Percentiles rank a stretch among this genome's conserved stretches.
These are phyloP conservation scores for Lithophane leautieri DNA, from an alignment of 2,888 invertebrate genomes.

Conservation along the genomic window DNA sequence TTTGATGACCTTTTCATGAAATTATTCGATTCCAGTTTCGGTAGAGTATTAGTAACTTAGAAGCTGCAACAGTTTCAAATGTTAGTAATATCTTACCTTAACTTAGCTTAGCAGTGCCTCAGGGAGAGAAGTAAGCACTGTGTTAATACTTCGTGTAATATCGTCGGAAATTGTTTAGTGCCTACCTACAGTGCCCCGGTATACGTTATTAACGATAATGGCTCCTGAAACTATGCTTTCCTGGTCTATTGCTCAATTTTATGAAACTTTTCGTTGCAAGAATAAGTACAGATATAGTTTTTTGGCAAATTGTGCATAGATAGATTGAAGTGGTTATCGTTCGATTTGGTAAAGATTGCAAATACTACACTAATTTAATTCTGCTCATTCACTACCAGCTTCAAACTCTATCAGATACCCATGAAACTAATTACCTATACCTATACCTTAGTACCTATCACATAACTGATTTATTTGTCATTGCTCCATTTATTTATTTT, in stretches of 20 bases:
- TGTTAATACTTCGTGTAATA: slow-evolving; percentile 32
- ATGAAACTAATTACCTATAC: too few relatives aligned
- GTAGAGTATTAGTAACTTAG: neutral
- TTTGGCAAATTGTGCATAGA: neutral
- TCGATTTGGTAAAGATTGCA: too few relatives aligned
- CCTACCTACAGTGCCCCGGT: slow-evolving; percentile 4
- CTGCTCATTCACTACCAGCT: too few relatives aligned
- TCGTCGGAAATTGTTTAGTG: slow-evolving; percentile 19
- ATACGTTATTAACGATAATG: neutral
- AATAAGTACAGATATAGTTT: neutral
- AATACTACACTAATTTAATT: too few relatives aligned
- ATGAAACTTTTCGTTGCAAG: neutral
- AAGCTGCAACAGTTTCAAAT: slow-evolving; percentile 22
- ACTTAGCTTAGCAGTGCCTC: slow-evolving; percentile 42
- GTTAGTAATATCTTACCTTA: slow-evolving; percentile 30
- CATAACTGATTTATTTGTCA: too few relatives aligned
- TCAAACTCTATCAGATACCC: too few relatives aligned
- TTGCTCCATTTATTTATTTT: too few relatives aligned
- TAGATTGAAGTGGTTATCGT: neutral
- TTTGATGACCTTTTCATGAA: neutral
- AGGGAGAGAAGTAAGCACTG: slow-evolving; percentile 24
- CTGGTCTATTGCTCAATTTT: neutral
- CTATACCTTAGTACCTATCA: too few relatives aligned
- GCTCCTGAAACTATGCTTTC: neutral
- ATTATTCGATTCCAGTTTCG: neutral